phyloP scores from a whole-genome alignment of 2,113 vertebrate genomes.

The Rhinolophus sinicus region DNA sequence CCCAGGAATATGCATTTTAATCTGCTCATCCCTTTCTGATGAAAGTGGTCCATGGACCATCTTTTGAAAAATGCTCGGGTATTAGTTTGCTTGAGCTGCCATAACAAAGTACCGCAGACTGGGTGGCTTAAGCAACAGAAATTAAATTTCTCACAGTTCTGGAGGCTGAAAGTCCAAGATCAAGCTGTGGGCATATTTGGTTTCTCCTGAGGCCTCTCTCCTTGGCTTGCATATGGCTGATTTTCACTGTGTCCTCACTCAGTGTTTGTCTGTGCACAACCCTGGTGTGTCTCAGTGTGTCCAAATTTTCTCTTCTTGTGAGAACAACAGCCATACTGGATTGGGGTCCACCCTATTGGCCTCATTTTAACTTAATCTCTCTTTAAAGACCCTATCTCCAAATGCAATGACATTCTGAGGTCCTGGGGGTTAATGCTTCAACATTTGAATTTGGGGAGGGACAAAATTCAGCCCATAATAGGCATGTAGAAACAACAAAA shows the following conservation, averaged over 20 bases:
- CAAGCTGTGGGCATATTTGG: neutral
- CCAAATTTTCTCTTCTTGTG: neutral
- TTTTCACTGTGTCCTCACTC: neutral
- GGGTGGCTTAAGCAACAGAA: neutral
- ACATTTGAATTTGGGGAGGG: neutral
- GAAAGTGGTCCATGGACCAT: neutral
- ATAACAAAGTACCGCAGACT: neutral
- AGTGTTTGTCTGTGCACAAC: no score
- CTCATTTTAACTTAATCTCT: neutral
- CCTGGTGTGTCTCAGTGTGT: neutral
- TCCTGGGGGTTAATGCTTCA: neutral
- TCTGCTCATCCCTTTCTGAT: neutral
- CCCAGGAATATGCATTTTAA: conserved; percentile 16
- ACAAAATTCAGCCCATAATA: neutral
- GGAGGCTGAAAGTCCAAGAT: neutral
- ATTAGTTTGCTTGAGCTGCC: neutral
- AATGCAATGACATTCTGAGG: neutral
- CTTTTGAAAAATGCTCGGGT: neutral
- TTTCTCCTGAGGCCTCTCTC: neutral
- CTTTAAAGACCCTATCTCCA: neutral
- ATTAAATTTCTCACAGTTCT: neutral
- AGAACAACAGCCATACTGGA: neutral
- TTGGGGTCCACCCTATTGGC: neutral
- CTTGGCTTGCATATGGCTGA: neutral
- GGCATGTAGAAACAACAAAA: neutral